Evolutionary conservation across 2,888 invertebrate species (phyloP).

Genomic region (Tetragnatha montana): DNA sequence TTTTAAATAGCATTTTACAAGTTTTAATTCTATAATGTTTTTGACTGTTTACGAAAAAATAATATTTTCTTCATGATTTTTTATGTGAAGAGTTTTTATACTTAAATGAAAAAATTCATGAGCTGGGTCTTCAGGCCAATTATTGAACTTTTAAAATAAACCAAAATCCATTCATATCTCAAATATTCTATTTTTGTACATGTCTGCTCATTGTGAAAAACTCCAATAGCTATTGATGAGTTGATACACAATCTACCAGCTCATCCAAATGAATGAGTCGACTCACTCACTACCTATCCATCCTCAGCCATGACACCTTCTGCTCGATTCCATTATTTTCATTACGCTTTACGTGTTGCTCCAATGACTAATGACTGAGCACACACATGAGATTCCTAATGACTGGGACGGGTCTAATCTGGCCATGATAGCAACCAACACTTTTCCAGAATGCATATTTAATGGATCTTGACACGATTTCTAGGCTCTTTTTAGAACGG

Average conservation of each 20-base stretch:
- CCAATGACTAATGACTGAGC: slow-evolving; percentile 32
- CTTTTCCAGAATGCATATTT: slow-evolving; percentile 53
- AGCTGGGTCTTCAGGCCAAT: too few species aligned
- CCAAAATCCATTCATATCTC: not conserved
- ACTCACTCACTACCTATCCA: not conserved
- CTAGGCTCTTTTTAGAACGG: not conserved
- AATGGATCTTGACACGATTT: slow-evolving; percentile 19
- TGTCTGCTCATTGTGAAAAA: not conserved
- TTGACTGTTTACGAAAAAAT: too few species aligned
- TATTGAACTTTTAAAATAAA: too few species aligned
- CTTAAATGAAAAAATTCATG: too few species aligned
- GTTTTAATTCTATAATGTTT: too few species aligned
- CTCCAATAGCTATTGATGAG: not conserved
- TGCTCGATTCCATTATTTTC: not conserved
- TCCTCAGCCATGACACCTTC: not conserved
- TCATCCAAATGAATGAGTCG: not conserved
- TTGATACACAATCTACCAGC: not conserved
- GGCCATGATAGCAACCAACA: not conserved
- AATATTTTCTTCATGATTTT: too few species aligned
- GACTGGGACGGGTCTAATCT: slow-evolving; percentile 10
- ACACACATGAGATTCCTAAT: slow-evolving; percentile 23
- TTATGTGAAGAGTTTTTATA: too few species aligned
- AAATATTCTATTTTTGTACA: not conserved
- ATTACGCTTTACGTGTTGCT: not conserved
- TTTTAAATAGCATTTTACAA: too few species aligned